Evolutionary conservation across 2,797 vertebrate species (phyloP).

Genomic region (Euthynnus affinis): DNA sequence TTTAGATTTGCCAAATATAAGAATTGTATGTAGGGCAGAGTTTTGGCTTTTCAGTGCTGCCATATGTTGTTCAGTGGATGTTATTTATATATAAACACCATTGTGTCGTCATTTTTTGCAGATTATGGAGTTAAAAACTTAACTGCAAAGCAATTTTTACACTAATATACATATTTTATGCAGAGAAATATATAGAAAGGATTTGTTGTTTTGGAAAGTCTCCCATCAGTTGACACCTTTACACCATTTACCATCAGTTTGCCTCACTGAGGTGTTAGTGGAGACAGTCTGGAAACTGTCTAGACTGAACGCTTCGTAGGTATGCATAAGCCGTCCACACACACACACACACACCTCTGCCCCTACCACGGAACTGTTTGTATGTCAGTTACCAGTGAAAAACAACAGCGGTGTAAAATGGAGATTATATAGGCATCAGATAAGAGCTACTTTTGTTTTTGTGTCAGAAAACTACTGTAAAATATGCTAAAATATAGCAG

Average conservation of each 20-base stretch:
- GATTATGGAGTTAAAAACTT: neutral
- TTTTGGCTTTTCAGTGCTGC: neutral
- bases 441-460: neutral
- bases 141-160: neutral
- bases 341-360: neutral
- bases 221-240: conserved; percentile 32
- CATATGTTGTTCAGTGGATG: neutral
- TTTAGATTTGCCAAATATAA: neutral
- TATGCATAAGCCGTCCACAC: neutral
- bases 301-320: conserved; percentile 30
- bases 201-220: conserved; percentile 25
- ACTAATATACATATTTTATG: too few species aligned
- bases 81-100: neutral
- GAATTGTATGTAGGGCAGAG: neutral
- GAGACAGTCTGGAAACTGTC: conserved; percentile 44
- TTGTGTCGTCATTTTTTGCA: too few species aligned
- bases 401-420: neutral
- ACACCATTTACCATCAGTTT: conserved; percentile 37
- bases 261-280: conserved; percentile 47
- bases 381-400: neutral
- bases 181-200: neutral
- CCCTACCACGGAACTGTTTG: neutral
- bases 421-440: neutral
- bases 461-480: neutral
- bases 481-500: neutral